Conservation (phyloP, 2,113 vertebrate genomes). For the Ceyx melanurus region DNA sequence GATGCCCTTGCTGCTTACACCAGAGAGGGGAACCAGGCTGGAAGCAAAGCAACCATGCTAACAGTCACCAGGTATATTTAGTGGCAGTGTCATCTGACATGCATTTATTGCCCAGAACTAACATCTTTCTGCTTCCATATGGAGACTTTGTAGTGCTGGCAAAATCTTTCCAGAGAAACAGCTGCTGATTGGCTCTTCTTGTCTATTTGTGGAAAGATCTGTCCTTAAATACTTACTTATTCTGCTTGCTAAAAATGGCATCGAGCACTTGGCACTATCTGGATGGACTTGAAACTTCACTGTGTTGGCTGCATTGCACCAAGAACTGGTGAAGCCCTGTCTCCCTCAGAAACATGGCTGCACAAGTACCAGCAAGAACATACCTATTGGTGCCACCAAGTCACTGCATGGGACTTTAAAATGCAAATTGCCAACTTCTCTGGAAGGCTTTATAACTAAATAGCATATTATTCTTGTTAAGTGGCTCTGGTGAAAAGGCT, state of each 20-base stretch:
- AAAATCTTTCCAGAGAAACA: conserved; percentile 53
- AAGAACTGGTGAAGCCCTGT: background rate
- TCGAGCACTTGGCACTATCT: background rate
- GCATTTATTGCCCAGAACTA: conserved; percentile 45
- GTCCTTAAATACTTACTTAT: conserved; percentile 49
- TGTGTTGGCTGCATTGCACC: background rate
- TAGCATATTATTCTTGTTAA: background rate
- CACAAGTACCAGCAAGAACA: background rate
- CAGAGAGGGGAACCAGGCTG: conserved; percentile 17
- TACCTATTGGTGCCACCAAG: background rate
- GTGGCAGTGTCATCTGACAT: conserved; percentile 27
- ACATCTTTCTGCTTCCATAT: conserved; percentile 27
- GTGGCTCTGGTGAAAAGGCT: background rate
- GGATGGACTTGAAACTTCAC: background rate
- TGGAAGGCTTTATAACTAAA: background rate
- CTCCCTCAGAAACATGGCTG: background rate
- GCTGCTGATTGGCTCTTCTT: conserved; percentile 28
- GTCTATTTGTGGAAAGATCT: conserved; percentile 42
- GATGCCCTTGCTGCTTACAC: background rate
- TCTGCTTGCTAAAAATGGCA: conserved; percentile 33
- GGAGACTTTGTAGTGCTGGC: background rate
- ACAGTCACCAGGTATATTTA: conserved; percentile 63
- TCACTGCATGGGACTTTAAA: background rate
- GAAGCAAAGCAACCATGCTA: conserved; percentile 58
- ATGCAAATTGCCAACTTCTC: background rate